These are phyloP conservation scores for Saimiri boliviensis DNA, from an alignment of 2,113 vertebrate genomes.

Conservation along the genomic window DNA sequence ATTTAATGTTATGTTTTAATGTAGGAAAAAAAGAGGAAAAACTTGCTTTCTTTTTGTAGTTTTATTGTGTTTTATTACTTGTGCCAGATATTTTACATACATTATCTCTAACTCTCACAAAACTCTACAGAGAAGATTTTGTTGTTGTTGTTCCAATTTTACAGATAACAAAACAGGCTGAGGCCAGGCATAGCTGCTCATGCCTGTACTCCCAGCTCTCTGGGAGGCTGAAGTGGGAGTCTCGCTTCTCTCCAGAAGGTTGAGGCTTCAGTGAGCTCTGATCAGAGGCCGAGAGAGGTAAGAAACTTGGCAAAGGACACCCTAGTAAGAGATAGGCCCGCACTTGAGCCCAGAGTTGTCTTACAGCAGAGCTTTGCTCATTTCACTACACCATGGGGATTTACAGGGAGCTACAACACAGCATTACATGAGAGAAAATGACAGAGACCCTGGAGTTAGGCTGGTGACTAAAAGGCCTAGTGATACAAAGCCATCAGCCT, in stretches of 20 bases:
- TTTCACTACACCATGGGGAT: not conserved
- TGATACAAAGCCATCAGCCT: not conserved
- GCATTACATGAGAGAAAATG: not conserved
- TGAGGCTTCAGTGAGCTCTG: no score
- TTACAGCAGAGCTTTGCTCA: not conserved
- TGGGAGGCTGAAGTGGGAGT: no score
- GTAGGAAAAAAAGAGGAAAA: not conserved
- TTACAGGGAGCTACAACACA: not conserved
- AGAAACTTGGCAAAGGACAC: not conserved
- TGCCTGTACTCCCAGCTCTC: no score
- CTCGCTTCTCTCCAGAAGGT: no score
- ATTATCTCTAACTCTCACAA: not conserved
- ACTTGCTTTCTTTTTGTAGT: not conserved
- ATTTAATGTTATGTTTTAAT: not conserved
- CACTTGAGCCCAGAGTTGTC: not conserved
- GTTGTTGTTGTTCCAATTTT: not conserved
- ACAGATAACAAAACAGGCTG: not conserved
- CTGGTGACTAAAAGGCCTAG: not conserved
- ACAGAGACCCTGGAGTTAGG: no score
- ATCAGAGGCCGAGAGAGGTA: not conserved
- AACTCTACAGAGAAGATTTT: constrained; percentile 12
- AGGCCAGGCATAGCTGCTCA: no score
- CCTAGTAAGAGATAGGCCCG: not conserved
- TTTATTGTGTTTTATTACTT: not conserved
- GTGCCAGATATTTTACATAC: not conserved